Base-by-base conservation (phyloP, 2,113 vertebrate species). In the Oryzias javanicus region DNA sequence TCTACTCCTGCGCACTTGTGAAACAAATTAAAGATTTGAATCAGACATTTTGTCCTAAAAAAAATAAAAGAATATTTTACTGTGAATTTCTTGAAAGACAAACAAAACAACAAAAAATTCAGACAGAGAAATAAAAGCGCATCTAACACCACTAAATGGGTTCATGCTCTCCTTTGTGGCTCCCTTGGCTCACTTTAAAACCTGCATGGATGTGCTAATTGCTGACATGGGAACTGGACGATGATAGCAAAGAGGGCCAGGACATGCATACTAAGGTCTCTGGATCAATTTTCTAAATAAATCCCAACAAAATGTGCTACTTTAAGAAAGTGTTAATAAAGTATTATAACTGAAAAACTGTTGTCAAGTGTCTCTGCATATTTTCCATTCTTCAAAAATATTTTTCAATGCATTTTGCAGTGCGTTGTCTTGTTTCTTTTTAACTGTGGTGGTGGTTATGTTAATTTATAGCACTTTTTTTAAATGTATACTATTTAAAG, bases 241-340 rank as follows among this genome's bases (percentile, higher is more conserved):
- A 80, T 82, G 70, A 79, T 65, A 52, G 53, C 52, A 19, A 16
- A 20, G 45, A 67, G 72, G 74, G n/a, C 53, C 72, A 79, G 75
- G 45, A 13, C 47, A 44, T 63, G 75, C 63, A 70, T 42, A 68
- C 54, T 48, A 69, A 24, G 56, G 68, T 73, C 45, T 59, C 49
- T 27, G 14, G 44, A 42, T 35, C 20, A 16, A 22, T 64, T 60
- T 62, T 57, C 47, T 55, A 49, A 60, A 50, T 41, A 59, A 55
- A 55, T 41, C 48, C 62, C 55, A 56, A 53, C 18, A 27, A 62
- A 62, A 67, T 4, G 22, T 17, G 20, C 0, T 20, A 19, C 45
- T 56, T 15, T 1, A 24, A 13, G 60, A 41, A 62, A 17, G 62
- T 24, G 55, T 58, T 59, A 29, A 64, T 62, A 64, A 55, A 16